phyloP scores from a whole-genome alignment of 2,797 vertebrate species.

The Simalia tracyae region DNA sequence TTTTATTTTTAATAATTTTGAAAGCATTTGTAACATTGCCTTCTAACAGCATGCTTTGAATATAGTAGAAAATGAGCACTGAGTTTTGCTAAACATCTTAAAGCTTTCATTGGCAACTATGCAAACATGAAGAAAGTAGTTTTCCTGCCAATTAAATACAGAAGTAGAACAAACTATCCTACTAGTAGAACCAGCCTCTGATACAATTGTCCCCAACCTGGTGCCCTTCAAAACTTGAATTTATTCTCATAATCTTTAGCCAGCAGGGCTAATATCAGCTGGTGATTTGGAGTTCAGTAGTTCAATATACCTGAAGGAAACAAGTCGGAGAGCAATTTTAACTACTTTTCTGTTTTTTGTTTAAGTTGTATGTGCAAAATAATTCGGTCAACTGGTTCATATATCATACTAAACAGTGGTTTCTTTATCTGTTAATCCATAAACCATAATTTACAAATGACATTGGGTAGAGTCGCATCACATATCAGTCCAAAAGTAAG shows the following conservation, averaged over 20 bases:
- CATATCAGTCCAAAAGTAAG: too few relatives aligned
- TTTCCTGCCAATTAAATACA: conserved; percentile 79
- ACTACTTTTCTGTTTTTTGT: not conserved
- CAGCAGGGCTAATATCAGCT: not conserved
- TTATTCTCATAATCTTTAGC: not conserved
- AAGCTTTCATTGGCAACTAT: conserved; percentile 80
- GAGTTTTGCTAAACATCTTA: conserved; percentile 77
- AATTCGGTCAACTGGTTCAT: not conserved
- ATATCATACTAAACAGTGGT: not conserved
- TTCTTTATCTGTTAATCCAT: not conserved
- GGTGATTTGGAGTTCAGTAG: not conserved
- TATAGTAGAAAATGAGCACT: conserved; percentile 84
- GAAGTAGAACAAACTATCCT: not conserved
- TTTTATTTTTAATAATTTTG: not conserved
- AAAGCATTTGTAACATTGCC: conserved; percentile 69
- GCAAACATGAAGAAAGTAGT: conserved; percentile 84
- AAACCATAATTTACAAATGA: not conserved
- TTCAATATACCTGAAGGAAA: not conserved
- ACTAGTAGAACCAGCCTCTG: not conserved
- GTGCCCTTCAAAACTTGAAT: not conserved
- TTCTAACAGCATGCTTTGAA: conserved; percentile 85
- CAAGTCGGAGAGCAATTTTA: not conserved
- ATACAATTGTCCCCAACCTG: not conserved
- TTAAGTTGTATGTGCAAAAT: not conserved
- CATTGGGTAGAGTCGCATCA: not conserved